Evolutionary conservation across 2,888 invertebrate species (phyloP).

Genomic region (Ischnus inquisitorius): DNA sequence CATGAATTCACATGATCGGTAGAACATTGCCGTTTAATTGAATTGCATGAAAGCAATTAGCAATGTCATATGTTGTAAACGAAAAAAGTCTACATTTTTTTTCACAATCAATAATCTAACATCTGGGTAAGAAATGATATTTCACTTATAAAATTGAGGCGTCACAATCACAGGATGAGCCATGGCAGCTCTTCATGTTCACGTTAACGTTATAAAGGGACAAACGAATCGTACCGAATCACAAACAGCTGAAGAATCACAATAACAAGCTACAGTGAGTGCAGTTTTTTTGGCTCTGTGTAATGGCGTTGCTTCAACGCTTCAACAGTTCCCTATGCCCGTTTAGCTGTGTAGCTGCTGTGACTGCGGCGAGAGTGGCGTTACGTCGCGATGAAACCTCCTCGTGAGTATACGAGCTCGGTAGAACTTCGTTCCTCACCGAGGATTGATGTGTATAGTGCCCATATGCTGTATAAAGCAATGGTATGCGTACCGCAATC

Average conservation of each 20-base stretch:
- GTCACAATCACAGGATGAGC: too few species aligned
- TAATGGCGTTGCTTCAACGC: conserved; percentile 68
- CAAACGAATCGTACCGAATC: neutral
- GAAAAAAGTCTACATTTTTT: neutral
- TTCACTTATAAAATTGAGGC: too few species aligned
- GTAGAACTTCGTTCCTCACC: conserved; percentile 7
- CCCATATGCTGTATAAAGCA: neutral
- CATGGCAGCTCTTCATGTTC: too few species aligned
- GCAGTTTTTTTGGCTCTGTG: conserved; percentile 60
- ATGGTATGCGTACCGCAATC: conserved; percentile 2
- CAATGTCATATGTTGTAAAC: neutral
- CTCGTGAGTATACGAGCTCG: conserved; percentile 44
- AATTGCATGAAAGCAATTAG: neutral
- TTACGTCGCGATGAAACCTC: conserved; percentile 54
- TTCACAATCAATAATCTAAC: neutral
- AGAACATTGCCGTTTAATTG: neutral
- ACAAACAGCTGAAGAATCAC: neutral
- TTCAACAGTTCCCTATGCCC: conserved; percentile 59
- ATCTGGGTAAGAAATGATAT: too few species aligned
- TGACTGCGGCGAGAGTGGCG: conserved; percentile 57
- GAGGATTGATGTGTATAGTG: conserved; percentile 16
- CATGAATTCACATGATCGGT: neutral
- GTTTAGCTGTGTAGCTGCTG: conserved; percentile 35
- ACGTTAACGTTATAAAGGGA: neutral
- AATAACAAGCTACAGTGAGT: conserved; percentile 46